Conservation (phyloP, 2,113 vertebrate genomes). For the Camelus dromedarius region DNA sequence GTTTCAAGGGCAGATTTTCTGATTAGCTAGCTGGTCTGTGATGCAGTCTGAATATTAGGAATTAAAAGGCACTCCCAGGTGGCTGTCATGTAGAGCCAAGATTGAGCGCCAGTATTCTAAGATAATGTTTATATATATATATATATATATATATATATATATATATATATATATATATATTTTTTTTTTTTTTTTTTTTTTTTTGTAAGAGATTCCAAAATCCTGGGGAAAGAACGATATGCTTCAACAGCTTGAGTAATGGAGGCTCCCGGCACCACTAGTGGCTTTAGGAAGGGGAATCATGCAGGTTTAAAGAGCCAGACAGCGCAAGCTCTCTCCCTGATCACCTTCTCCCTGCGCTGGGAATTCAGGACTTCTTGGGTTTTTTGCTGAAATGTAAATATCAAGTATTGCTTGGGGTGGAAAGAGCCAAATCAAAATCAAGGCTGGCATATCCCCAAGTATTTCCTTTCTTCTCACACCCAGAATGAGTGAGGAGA, state of each 20-base stretch:
- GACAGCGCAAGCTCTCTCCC: neutral
- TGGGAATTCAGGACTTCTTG: neutral
- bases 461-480: constrained; percentile 32
- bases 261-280: neutral
- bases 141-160: no score
- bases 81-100: neutral
- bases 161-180: no score
- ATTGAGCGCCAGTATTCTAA: neutral
- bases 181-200: neutral
- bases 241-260: neutral
- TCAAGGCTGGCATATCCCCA: neutral
- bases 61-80: neutral
- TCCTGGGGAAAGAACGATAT: neutral
- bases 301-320: neutral
- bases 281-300: neutral
- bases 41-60: neutral
- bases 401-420: constrained; percentile 1
- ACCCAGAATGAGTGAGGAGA: neutral
- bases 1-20: neutral
- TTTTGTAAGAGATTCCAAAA: neutral
- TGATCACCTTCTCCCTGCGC: neutral
- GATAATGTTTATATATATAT: neutral
- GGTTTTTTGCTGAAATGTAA: neutral
- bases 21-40: neutral
- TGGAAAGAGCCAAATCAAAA: constrained; percentile 11